Conservation (phyloP, 2,113 vertebrate genomes). For the mouse (Mus musculus) region DNA sequence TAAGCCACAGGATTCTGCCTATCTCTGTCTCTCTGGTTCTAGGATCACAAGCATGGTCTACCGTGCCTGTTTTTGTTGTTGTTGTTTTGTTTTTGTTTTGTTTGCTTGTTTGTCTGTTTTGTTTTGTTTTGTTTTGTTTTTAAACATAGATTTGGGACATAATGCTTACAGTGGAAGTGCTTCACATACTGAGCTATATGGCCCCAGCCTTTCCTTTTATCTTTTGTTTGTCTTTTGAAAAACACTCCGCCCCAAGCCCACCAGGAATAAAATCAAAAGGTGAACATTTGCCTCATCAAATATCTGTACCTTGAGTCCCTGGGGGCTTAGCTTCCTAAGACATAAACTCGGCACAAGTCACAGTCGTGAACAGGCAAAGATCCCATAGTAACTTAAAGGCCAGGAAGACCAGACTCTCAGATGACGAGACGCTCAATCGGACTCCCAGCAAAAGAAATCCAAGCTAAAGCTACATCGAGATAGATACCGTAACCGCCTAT, state of each 20-base stretch:
- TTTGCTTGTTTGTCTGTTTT: background rate
- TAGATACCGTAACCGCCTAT: slow-evolving; percentile 16
- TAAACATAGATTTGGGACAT: background rate
- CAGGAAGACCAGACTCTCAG: background rate
- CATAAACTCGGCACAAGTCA: background rate
- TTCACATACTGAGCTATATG: background rate
- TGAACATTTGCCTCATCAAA: background rate
- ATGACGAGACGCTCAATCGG: slow-evolving; percentile 25
- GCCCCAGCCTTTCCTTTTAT: background rate
- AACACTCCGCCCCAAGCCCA: background rate
- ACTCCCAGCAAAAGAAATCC: slow-evolving; percentile 31
- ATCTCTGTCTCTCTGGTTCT: background rate
- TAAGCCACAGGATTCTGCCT: background rate
- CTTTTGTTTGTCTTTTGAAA: background rate
- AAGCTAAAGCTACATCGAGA: background rate
- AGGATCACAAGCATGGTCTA: background rate
- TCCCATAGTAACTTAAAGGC: background rate
- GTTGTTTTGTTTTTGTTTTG: background rate
- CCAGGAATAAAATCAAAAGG: background rate
- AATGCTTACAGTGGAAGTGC: background rate
- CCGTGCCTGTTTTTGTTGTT: background rate
- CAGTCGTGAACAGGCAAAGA: background rate
- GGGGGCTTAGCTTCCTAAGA: background rate
- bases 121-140: background rate
- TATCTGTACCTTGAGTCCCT: too few species aligned